Conservation (phyloP, 2,888 invertebrate species). For the Pediacus dermestoides region DNA sequence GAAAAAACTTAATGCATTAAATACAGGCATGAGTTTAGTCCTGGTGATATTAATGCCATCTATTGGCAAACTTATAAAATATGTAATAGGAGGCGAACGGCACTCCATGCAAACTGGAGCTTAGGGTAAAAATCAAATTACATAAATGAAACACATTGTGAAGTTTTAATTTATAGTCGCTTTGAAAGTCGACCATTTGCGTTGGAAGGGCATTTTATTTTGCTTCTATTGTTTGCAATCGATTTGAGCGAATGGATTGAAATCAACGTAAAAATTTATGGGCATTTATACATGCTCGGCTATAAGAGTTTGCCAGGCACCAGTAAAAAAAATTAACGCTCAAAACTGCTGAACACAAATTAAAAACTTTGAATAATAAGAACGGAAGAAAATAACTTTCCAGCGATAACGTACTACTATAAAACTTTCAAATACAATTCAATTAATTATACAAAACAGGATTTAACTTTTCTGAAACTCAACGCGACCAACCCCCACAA, state of each 20-base stretch:
- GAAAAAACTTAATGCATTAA: slow-evolving; percentile 18
- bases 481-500: too few species aligned
- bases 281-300: slow-evolving; percentile 40
- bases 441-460: slow-evolving; percentile 20
- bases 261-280: slow-evolving; percentile 46
- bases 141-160: slow-evolving; percentile 51
- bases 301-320: slow-evolving; percentile 38
- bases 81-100: slow-evolving; percentile 40
- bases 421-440: slow-evolving; percentile 30
- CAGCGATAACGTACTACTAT: slow-evolving; percentile 26
- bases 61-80: slow-evolving; percentile 46
- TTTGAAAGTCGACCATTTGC: slow-evolving; percentile 38
- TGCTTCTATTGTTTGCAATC: slow-evolving; percentile 29
- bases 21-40: slow-evolving; percentile 14
- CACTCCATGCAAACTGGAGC: slow-evolving; percentile 36
- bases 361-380: slow-evolving; percentile 42
- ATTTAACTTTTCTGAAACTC: too few species aligned
- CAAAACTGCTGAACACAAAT: slow-evolving; percentile 41
- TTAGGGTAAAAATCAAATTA: slow-evolving; percentile 49
- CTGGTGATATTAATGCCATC: slow-evolving; percentile 42
- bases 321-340: slow-evolving; percentile 42
- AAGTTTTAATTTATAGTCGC: slow-evolving; percentile 48
- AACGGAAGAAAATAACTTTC: slow-evolving; percentile 29
- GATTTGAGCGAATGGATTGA: slow-evolving; percentile 38
- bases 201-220: slow-evolving; percentile 31